Percentiles rank a stretch among this genome's conserved stretches.
Evolutionary conservation across 1,140 invertebrate species (phyloP).

Genomic region (Euglossa dilemma): DNA sequence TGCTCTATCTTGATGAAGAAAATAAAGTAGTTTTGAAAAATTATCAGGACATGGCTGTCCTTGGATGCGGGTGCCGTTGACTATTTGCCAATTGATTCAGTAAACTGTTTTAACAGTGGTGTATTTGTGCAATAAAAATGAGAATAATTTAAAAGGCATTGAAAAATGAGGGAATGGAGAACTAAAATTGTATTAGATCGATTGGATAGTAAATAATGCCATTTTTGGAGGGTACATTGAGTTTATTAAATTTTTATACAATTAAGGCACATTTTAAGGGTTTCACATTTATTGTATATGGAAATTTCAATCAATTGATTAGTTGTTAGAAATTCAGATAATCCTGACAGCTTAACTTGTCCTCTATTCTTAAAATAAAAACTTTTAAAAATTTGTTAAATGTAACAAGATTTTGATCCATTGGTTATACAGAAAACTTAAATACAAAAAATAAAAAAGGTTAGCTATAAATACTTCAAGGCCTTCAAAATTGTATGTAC

Average conservation of each 20-base stretch:
- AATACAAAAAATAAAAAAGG: neutral
- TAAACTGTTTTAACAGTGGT: slow-evolving; percentile 44
- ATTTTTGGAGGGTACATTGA: slow-evolving; percentile 1
- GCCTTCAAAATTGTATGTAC: neutral
- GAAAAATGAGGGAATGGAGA: neutral
- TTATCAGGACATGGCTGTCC: slow-evolving; percentile 97
- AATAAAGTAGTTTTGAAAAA: slow-evolving; percentile 97
- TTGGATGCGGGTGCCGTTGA: slow-evolving; percentile 96
- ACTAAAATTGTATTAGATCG: neutral
- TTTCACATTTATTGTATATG: slow-evolving; percentile 3
- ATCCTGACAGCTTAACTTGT: neutral
- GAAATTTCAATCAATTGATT: neutral
- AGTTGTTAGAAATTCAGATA: neutral
- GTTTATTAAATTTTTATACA: neutral
- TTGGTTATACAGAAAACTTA: neutral
- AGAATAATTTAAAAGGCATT: slow-evolving; percentile 39
- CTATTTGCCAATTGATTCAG: slow-evolving; percentile 1
- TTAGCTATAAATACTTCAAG: neutral
- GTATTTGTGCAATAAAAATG: slow-evolving; percentile 39
- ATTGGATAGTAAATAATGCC: neutral
- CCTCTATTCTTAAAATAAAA: slow-evolving; percentile 9
- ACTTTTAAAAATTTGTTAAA: neutral
- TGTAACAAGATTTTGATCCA: neutral
- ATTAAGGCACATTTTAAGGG: neutral
- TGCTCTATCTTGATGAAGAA: slow-evolving; percentile 96